Base-by-base conservation (phyloP, 92 coral and sea anemone genomes). In the Siderastrea siderea region DNA sequence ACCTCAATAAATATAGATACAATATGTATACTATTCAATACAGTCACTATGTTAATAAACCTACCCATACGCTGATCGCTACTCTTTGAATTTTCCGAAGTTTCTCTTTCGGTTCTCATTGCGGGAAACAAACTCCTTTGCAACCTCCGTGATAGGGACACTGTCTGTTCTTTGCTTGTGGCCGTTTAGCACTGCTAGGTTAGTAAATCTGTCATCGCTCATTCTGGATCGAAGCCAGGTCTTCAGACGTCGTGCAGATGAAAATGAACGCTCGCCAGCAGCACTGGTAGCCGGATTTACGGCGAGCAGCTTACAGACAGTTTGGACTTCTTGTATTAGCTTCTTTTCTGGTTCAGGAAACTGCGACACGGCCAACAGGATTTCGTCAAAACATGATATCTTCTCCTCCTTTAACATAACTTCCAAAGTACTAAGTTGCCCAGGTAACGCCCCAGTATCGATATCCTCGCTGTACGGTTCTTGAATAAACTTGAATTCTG, bases 261-360 rank as follows among this genome's bases (percentile, higher is more conserved):
- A 87, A 71, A 88, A 79, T 3, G 83, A 81, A 68, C 87, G 47
- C 64, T 88, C 91, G 55, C 91, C 74, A 62, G 59, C 74, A 62
- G 91, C 91, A 61, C 91, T 88, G 48, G 87, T 74, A 53, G 91
- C 91, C 1, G 91, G 87, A 52, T 88, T 88, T 58, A 67, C 88
- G 13, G 84, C 92, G 71, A 82, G 60, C 68, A 88, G 84, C 83
- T 81, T 82, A 67, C 83, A 82, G 66, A 82, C 71, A 74, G 38
- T 88, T 64, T 69, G 65, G 26, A 48, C 92, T 46, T 88, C 92
- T 51, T 55, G 66, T 82, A 67, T 83, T 69, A 88, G 59, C 78
- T 77, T 66, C 63, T 78, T 1, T 88, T 88, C 92, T 88, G 46
- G 77, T 66, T 88, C 74, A 47, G 87, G 75, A 52, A 88, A 83